phyloP scores from a whole-genome alignment of 2,113 vertebrate genomes.

The Gallinago undulata region DNA sequence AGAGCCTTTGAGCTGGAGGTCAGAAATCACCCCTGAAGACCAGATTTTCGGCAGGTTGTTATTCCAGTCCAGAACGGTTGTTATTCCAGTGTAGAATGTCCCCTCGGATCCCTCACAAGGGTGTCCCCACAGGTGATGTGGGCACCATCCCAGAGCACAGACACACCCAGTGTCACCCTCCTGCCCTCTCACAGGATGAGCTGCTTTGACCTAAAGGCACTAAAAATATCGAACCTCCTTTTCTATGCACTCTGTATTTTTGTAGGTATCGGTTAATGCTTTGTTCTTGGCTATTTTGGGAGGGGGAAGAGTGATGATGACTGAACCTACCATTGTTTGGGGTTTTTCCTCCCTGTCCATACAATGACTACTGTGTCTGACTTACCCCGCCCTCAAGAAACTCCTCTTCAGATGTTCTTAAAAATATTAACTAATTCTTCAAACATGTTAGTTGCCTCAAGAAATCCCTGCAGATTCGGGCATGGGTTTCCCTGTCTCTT shows the following conservation, averaged over 20 bases:
- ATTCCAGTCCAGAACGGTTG: background rate
- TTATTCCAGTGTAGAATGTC: background rate
- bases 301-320: background rate
- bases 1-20: background rate
- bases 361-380: background rate
- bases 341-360: background rate
- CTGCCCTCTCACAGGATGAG: background rate
- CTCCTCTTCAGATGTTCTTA: background rate
- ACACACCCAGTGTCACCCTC: fast-evolving
- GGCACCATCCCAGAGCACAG: background rate
- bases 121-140: fast-evolving
- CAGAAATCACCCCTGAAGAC: no score
- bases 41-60: background rate
- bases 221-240: background rate
- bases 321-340: background rate
- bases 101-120: fast-evolving
- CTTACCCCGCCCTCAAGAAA: background rate
- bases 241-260: background rate
- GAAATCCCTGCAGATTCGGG: background rate
- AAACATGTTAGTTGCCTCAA: background rate
- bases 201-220: background rate
- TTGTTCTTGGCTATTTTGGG: background rate
- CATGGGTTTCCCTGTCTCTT: background rate
- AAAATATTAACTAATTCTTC: background rate
- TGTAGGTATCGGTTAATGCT: background rate